Conservation (phyloP, 2,113 vertebrate species). For the Machaerirhynchus nigripectus region DNA sequence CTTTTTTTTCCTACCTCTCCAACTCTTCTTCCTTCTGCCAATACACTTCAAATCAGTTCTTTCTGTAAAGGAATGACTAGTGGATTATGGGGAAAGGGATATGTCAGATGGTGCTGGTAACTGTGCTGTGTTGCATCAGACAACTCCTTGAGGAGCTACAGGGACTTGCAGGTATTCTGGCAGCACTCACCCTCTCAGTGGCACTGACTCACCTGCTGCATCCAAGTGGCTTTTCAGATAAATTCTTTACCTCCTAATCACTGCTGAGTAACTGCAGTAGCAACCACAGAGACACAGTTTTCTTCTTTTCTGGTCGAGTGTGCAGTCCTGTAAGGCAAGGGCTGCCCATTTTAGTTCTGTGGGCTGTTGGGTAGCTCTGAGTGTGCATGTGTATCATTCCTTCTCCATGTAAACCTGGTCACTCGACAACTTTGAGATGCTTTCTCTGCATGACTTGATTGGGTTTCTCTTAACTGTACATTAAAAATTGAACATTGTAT, state of each 20-base stretch:
- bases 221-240: background rate
- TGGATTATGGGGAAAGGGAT: constrained; percentile 38
- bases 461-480: background rate
- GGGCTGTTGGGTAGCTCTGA: background rate
- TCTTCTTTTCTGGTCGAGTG: background rate
- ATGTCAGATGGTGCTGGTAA: constrained; percentile 31
- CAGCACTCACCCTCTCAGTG: background rate
- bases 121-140: constrained; percentile 32
- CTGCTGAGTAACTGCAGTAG: background rate
- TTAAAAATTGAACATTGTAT: background rate
- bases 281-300: background rate
- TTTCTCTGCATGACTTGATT: background rate
- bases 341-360: background rate
- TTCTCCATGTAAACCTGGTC: background rate
- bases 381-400: background rate
- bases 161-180: constrained; percentile 44
- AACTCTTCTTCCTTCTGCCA: constrained; percentile 22
- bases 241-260: background rate
- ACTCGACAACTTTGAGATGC: background rate
- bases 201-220: constrained; percentile 18
- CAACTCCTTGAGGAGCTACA: constrained; percentile 32
- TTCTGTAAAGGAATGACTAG: constrained; percentile 34
- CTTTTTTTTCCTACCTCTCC: background rate
- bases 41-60: background rate
- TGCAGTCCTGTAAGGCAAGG: background rate